phyloP scores from a whole-genome alignment of 2,888 invertebrate genomes.

The Elegia similella region DNA sequence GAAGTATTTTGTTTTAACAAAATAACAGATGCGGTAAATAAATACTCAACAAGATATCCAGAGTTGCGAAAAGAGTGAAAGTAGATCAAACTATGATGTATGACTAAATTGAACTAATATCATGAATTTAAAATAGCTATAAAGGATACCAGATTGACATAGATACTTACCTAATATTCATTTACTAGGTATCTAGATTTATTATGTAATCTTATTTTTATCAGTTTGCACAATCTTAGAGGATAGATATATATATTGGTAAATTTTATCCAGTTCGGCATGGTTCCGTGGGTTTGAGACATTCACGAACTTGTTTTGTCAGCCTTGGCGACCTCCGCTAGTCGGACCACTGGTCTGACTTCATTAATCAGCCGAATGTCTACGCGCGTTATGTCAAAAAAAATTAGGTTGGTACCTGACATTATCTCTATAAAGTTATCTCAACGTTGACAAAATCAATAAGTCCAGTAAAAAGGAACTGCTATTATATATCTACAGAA shows the following conservation, averaged over 20 bases:
- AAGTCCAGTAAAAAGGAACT: too few relatives aligned
- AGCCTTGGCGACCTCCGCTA: constrained; percentile 22
- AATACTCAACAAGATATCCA: too few relatives aligned
- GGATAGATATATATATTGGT: constrained; percentile 5
- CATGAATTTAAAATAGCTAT: too few relatives aligned
- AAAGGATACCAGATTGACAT: too few relatives aligned
- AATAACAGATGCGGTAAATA: too few relatives aligned
- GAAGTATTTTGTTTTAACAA: too few relatives aligned
- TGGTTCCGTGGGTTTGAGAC: constrained; percentile 8
- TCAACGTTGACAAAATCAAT: not conserved
- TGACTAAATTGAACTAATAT: too few relatives aligned
- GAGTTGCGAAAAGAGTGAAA: too few relatives aligned
- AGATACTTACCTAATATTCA: too few relatives aligned
- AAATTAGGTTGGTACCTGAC: not conserved
- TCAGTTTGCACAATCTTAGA: constrained; percentile 6
- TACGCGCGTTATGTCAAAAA: constrained; percentile 1
- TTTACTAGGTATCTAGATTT: not conserved
- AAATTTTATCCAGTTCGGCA: constrained; percentile 1
- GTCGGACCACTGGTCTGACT: constrained; percentile 24
- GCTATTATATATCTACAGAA: too few relatives aligned
- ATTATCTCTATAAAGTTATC: not conserved
- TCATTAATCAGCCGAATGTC: constrained; percentile 26
- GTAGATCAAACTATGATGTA: too few relatives aligned
- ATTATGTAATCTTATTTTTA: not conserved
- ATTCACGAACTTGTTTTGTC: constrained; percentile 14